Base-by-base conservation (phyloP, 2,113 vertebrate species). In the Epinephelus fuscoguttatus region DNA sequence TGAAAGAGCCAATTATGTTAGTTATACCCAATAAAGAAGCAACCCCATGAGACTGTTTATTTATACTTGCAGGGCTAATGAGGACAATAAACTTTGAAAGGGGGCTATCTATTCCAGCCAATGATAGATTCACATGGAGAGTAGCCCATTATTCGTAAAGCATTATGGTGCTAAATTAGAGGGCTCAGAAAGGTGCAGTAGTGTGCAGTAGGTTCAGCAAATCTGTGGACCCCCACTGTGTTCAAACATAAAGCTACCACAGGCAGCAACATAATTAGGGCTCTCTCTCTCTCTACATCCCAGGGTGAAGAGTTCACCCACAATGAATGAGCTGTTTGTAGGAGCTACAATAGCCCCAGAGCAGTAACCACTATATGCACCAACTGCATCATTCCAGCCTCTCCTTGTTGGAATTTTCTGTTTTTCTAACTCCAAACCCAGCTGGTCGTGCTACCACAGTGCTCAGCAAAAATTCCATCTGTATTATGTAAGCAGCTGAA, bases 241-340 rank as follows among this genome's bases (percentile, higher is more conserved):
- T 72, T 81, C 23, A 70, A 70, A 80, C 61, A 80, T 25, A 85
- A 18, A 63, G 60, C 52, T 62, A 68, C 40, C 49, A 78, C 75
- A 72, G 45, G 25, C 81, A 62, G 33, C 57, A 72, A 60, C 74
- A 86, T 87, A 61, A 84, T 84, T 78, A 84, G 27, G 45, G 70
- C 66, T 77, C 67, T 76, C 67, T 70, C 42, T 67, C 62, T 77
- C 67, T 76, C 67, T 70, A 42, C 70, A 85, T 76, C 61, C 50
- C 14, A 56, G 75, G 86, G 81, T 92, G 89, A 85, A 87, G 80
- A 89, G 84, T 89, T 92, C 88, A 86, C 30, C 55, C 59, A 74
- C 86, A 90, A 86, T 84, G 84, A 85, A 83, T 18, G 33, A 69
- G 78, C 67, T 74, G 52, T 90, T 90, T 78, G 80, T 23, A 81